Evolutionary conservation across 2,797 vertebrate genomes (phyloP).

Genomic region (Melanotaenia trifasciata): DNA sequence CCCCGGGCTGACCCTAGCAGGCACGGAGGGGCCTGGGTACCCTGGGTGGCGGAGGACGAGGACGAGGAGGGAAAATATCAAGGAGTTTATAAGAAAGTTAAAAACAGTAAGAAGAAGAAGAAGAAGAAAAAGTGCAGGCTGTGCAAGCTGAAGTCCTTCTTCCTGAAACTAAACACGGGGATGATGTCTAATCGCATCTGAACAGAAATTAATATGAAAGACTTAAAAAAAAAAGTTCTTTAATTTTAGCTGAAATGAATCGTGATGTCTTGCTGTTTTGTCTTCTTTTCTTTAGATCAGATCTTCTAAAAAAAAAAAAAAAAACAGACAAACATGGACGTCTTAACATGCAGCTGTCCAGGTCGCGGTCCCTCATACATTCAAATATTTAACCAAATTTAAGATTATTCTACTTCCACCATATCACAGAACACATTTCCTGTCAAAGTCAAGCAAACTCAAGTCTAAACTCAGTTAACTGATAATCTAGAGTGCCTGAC

Average conservation of each 20-base stretch:
- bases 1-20: conserved; percentile 88
- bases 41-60: conserved; percentile 89
- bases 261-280: too few species aligned
- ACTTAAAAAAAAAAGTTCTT: not conserved
- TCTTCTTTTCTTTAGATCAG: too few species aligned
- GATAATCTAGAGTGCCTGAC: too few species aligned
- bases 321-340: too few species aligned
- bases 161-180: conserved; percentile 91
- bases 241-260: not conserved
- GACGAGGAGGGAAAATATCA: conserved; percentile 72
- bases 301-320: too few species aligned
- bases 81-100: conserved; percentile 78
- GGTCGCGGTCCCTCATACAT: not conserved
- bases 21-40: conserved; percentile 91
- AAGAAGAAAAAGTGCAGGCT: conserved; percentile 85
- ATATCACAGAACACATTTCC: not conserved
- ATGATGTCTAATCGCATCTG: conserved; percentile 93
- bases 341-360: too few species aligned
- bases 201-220: conserved; percentile 12
- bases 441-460: not conserved
- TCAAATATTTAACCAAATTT: not conserved
- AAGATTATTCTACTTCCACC: not conserved
- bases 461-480: too few species aligned
- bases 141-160: conserved; percentile 92
- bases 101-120: conserved; percentile 76